Percentiles rank a stretch among this genome's conserved stretches.
These are phyloP conservation scores for Hydra vulgaris DNA, from an alignment of 30 jellyfish, hydroid and myxozoan species.

Conservation along the genomic window DNA sequence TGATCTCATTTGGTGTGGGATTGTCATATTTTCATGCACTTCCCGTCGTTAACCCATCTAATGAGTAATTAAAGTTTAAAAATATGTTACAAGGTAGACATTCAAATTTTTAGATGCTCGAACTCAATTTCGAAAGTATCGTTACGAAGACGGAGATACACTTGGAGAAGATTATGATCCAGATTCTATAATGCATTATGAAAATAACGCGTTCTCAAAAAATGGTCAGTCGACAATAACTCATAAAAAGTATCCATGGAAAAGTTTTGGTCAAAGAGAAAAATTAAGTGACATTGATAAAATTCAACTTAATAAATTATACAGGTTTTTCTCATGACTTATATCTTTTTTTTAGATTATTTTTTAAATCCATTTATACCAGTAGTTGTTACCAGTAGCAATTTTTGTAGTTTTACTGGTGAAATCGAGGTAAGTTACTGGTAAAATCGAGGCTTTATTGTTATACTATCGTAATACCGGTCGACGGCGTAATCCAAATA, in stretches of 20 bases:
- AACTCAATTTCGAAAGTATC: constrained; percentile 17
- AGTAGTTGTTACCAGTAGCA: no score
- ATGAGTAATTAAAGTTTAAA: no score
- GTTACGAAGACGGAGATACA: constrained; percentile 17
- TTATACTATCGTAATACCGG: no score
- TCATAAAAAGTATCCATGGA: constrained; percentile 3
- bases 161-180: constrained; percentile 26
- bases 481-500: no score
- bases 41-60: no score
- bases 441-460: no score
- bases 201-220: constrained; percentile 25
- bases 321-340: constrained; percentile 13
- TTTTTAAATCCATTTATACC: no score
- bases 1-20: no score
- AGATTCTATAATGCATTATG: constrained; percentile 29
- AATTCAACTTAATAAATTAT: constrained; percentile 20
- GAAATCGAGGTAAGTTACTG: no score
- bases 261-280: constrained; percentile 26
- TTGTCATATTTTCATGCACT: background rate
- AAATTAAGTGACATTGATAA: constrained; percentile 21
- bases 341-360: no score
- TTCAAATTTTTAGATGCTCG: background rate
- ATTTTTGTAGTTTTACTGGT: no score
- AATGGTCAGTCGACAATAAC: constrained; percentile 16
- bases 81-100: no score